These are phyloP conservation scores for Musca domestica DNA, from an alignment of 1,140 invertebrate species.

Conservation along the genomic window DNA sequence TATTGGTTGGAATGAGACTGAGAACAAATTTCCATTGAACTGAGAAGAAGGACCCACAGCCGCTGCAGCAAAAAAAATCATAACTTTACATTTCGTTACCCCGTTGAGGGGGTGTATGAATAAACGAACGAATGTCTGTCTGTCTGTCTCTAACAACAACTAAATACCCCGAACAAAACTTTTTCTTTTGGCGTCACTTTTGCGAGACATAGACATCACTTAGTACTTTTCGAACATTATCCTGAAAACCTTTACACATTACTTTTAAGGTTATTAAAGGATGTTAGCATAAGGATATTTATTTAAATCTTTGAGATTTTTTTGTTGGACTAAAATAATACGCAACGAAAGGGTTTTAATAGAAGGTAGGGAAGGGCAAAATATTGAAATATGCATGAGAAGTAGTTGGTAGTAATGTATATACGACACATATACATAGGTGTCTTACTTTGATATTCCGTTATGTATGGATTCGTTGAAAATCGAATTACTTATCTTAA, in stretches of 20 bases:
- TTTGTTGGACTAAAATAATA: background rate
- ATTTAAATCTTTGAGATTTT: background rate
- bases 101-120: background rate
- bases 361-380: too few species aligned
- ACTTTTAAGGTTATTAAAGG: constrained; percentile 9
- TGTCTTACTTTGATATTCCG: background rate
- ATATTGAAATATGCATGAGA: too few species aligned
- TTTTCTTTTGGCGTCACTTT: constrained; percentile 21
- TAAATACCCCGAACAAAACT: background rate
- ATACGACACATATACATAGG: background rate
- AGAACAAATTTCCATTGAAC: background rate
- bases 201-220: constrained; percentile 21
- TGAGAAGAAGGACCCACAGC: background rate
- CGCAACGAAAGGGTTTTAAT: too few species aligned
- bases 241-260: constrained; percentile 20
- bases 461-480: constrained; percentile 23
- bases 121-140: too few species aligned
- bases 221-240: constrained; percentile 17
- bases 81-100: constrained; percentile 19
- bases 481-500: background rate
- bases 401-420: constrained; percentile 26
- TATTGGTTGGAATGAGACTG: background rate
- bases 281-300: constrained; percentile 13
- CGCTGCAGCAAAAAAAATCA: constrained; percentile 20
- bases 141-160: too few species aligned